phyloP scores from a whole-genome alignment of 2,113 vertebrate species.

The Nanorana parkeri region DNA sequence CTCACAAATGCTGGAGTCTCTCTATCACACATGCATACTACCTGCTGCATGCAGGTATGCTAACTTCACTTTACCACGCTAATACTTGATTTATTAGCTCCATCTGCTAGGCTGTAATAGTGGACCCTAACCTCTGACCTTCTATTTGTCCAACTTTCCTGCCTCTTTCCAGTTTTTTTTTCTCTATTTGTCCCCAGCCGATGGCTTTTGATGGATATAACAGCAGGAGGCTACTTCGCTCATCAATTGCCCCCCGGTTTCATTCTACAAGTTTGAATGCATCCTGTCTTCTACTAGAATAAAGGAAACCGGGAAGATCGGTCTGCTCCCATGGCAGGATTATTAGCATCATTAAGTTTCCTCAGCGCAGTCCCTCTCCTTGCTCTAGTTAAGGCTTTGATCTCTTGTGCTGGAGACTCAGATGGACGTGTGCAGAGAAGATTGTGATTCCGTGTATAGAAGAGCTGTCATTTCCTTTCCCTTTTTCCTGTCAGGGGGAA shows the following conservation, averaged over 20 bases:
- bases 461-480: slow-evolving; percentile 46
- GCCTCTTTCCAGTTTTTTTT: background rate
- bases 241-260: slow-evolving; percentile 26
- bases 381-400: slow-evolving; percentile 55
- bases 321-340: slow-evolving; percentile 50
- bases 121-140: slow-evolving; percentile 30
- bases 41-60: background rate
- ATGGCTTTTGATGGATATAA: slow-evolving; percentile 41
- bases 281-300: slow-evolving; percentile 47
- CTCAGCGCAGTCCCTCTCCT: slow-evolving; percentile 46
- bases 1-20: slow-evolving; percentile 12
- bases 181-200: background rate
- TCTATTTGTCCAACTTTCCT: slow-evolving; percentile 40
- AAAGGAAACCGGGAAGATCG: slow-evolving; percentile 46
- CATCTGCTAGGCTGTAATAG: background rate
- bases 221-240: slow-evolving; percentile 32
- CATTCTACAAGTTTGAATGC: slow-evolving; percentile 59
- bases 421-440: slow-evolving; percentile 55
- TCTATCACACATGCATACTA: slow-evolving; percentile 33
- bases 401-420: slow-evolving; percentile 47
- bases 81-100: background rate
- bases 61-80: background rate
- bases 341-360: slow-evolving; percentile 30
- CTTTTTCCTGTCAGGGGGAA: slow-evolving; percentile 47
- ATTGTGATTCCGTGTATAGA: slow-evolving; percentile 50